These are phyloP conservation scores for Lerista edwardsae DNA, from an alignment of 2,797 vertebrate species.

Conservation along the genomic window DNA sequence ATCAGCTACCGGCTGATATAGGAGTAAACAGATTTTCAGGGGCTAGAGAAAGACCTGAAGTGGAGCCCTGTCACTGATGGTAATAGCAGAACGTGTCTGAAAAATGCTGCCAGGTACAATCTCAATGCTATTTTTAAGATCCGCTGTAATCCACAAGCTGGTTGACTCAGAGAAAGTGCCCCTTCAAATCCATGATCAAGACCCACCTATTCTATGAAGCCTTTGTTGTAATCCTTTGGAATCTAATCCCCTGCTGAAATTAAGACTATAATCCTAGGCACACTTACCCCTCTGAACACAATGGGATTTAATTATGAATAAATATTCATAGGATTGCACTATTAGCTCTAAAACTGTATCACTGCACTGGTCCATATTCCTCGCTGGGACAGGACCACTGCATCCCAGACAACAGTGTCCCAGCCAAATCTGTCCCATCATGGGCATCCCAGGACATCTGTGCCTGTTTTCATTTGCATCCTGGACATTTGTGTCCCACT, in stretches of 20 bases:
- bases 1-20: slow-evolving; percentile 37
- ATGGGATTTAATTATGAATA: too few relatives aligned
- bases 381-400: not conserved
- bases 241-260: not conserved
- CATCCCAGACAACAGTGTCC: too few relatives aligned
- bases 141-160: not conserved
- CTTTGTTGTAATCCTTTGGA: not conserved
- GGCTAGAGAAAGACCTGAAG: not conserved
- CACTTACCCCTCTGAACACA: too few relatives aligned
- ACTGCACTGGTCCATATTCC: not conserved
- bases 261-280: not conserved
- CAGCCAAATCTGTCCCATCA: too few relatives aligned
- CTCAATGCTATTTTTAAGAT: not conserved
- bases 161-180: not conserved
- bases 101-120: not conserved
- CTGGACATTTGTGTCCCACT: too few relatives aligned
- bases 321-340: too few relatives aligned
- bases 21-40: not conserved
- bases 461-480: too few relatives aligned
- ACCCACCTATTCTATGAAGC: not conserved
- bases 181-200: not conserved
- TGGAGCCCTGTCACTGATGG: not conserved
- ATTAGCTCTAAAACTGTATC: not conserved
- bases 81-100: not conserved
- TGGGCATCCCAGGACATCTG: too few relatives aligned